Evolutionary conservation across 2,113 vertebrate genomes (phyloP).

Genomic region (Myotis lucifugus): DNA sequence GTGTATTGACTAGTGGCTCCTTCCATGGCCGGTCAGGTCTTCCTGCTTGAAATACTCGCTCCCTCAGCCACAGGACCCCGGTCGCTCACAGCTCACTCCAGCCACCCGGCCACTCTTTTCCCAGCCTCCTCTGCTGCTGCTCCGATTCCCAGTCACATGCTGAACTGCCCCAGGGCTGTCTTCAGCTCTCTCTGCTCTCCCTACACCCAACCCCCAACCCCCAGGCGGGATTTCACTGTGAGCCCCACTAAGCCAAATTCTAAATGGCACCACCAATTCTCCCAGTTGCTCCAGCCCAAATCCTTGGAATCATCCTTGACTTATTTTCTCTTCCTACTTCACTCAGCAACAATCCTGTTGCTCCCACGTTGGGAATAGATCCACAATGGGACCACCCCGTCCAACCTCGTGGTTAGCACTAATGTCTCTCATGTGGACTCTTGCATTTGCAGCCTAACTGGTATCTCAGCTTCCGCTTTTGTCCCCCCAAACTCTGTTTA

Average conservation of each 20-base stretch:
- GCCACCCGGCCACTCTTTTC: background rate
- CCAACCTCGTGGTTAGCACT: background rate
- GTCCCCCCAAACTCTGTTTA: background rate
- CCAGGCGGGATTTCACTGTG: background rate
- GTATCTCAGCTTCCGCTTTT: background rate
- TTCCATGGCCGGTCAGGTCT: background rate
- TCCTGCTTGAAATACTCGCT: background rate
- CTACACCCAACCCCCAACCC: accelerated
- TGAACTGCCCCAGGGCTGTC: too few relatives aligned
- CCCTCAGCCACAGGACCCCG: background rate
- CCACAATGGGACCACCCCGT: too few relatives aligned
- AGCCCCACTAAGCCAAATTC: background rate
- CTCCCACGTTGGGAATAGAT: background rate
- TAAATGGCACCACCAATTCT: background rate
- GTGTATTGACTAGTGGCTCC: background rate
- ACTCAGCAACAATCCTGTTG: background rate
- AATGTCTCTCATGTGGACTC: background rate
- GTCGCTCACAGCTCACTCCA: background rate
- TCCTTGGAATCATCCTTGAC: background rate
- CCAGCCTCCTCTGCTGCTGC: background rate
- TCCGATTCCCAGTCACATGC: accelerated
- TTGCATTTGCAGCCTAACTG: background rate
- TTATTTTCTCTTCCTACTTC: background rate
- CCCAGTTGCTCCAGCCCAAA: background rate
- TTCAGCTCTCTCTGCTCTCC: background rate